These are phyloP conservation scores for Cyphomyrus discorhynchus DNA, from an alignment of 2,113 vertebrate species.

Conservation along the genomic window DNA sequence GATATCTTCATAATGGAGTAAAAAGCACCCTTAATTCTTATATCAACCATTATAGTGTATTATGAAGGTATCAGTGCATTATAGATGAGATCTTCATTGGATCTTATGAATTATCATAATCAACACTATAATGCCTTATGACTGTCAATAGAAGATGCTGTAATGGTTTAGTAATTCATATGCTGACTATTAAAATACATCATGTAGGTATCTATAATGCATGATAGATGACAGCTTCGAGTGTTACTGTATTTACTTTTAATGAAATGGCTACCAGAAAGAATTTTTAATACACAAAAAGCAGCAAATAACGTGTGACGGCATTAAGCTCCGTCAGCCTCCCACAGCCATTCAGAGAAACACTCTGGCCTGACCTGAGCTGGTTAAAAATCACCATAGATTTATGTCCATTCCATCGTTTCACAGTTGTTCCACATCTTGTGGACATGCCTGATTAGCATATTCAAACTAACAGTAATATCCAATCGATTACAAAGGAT, in stretches of 20 bases:
- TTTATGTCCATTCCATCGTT: neutral
- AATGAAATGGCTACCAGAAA: neutral
- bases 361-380: neutral
- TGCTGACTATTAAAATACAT: neutral
- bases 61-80: neutral
- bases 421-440: neutral
- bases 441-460: neutral
- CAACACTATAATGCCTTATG: neutral
- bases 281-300: neutral
- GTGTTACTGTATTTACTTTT: neutral
- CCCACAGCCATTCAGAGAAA: neutral
- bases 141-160: neutral
- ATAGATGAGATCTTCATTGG: neutral
- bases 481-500: neutral
- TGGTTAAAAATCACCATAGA: neutral
- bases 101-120: neutral
- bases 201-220: neutral
- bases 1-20: neutral
- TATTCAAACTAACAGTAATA: neutral
- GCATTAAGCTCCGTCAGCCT: neutral
- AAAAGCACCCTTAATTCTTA: neutral
- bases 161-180: neutral
- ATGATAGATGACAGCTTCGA: neutral
- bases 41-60: neutral
- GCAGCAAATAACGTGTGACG: neutral